These are phyloP conservation scores for Entomobrya multifasciata DNA, from an alignment of 2,888 invertebrate genomes.

Conservation along the genomic window DNA sequence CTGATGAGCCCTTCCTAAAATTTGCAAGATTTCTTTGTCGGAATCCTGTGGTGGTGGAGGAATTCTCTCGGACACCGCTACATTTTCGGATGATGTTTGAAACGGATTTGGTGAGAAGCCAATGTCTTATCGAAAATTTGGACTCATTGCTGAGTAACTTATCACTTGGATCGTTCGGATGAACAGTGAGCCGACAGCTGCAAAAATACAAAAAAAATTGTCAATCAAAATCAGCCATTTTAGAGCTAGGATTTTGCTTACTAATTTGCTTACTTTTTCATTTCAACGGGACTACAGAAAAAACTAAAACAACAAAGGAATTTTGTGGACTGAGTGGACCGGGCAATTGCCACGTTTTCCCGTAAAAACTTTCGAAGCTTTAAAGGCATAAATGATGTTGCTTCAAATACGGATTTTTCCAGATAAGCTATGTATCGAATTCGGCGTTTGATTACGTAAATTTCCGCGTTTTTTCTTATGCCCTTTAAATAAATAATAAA, in stretches of 20 bases:
- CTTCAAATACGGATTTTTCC: slow-evolving; percentile 69
- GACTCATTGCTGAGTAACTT: slow-evolving; percentile 68
- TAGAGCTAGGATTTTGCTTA: not conserved
- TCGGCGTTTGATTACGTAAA: slow-evolving; percentile 73
- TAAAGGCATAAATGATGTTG: slow-evolving; percentile 59
- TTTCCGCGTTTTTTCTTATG: slow-evolving; percentile 73
- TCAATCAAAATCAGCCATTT: not conserved
- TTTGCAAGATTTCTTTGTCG: slow-evolving; percentile 39
- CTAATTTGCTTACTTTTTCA: slow-evolving; percentile 31
- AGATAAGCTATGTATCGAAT: slow-evolving; percentile 74
- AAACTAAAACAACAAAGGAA: slow-evolving; percentile 53
- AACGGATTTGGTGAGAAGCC: slow-evolving; percentile 54
- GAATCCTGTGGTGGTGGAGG: slow-evolving; percentile 34
- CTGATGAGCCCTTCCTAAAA: slow-evolving; percentile 43
- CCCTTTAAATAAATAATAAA: slow-evolving; percentile 53
- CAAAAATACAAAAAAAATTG: not conserved
- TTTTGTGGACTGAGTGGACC: slow-evolving; percentile 6
- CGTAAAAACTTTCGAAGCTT: slow-evolving; percentile 56
- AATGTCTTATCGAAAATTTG: slow-evolving; percentile 68
- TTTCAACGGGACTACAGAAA: slow-evolving; percentile 22
- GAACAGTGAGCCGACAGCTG: slow-evolving; percentile 54
- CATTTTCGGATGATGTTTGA: slow-evolving; percentile 38
- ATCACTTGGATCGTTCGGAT: slow-evolving; percentile 59
- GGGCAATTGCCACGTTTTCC: slow-evolving; percentile 62
- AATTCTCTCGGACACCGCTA: not conserved